Percentiles rank a stretch among this genome's conserved stretches.
Conservation (phyloP, 2,113 vertebrate genomes). For the Pollachius pollachius region DNA sequence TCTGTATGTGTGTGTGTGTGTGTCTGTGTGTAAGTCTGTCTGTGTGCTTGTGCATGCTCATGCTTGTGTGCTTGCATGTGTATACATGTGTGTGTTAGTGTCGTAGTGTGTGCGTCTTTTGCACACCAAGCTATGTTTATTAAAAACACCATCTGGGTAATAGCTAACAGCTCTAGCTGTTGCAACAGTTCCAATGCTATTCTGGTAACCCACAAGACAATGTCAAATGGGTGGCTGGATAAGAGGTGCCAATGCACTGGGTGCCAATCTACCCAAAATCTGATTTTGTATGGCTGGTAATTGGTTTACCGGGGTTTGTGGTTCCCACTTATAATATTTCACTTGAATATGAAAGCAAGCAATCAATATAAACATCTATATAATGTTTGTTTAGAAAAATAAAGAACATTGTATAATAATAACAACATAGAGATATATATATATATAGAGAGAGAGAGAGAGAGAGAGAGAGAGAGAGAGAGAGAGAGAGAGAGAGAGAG, state of each 20-base stretch:
- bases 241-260: background rate
- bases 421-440: no score
- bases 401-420: no score
- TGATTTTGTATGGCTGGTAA: background rate
- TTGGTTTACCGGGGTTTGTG: background rate
- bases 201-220: slow-evolving; percentile 34
- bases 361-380: no score
- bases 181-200: slow-evolving; percentile 41
- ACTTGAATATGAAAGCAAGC: background rate
- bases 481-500: no score
- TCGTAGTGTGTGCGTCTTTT: slow-evolving; percentile 20
- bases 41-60: background rate
- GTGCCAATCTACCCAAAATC: background rate
- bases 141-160: slow-evolving; percentile 69
- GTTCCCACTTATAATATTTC: background rate
- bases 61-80: background rate
- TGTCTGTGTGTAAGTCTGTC: background rate
- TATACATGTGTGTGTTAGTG: background rate
- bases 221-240: slow-evolving; percentile 36
- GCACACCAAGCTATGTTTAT: slow-evolving; percentile 55
- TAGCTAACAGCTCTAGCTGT: slow-evolving; percentile 43
- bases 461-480: no score
- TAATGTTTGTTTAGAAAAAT: no score
- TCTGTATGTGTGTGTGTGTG: no score
- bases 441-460: no score